Evolutionary conservation across 2,797 vertebrate genomes (phyloP).

Genomic region (Fistularia commersonii): DNA sequence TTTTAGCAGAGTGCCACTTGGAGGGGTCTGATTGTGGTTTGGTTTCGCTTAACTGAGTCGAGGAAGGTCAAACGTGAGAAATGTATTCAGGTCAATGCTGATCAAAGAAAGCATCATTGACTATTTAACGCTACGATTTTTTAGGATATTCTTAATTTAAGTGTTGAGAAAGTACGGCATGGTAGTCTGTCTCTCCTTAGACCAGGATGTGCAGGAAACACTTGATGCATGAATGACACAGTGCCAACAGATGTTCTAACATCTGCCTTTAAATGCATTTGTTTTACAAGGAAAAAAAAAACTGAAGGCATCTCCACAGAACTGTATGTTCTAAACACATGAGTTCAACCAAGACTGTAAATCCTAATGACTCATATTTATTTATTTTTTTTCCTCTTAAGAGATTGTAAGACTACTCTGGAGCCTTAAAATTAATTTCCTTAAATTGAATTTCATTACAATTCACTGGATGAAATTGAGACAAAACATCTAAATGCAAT

Average conservation of each 20-base stretch:
- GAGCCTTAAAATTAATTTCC: too few relatives aligned
- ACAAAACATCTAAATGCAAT: too few relatives aligned
- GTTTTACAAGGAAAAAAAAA: background rate
- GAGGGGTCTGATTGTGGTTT: conserved; percentile 16
- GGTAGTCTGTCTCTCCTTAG: conserved; percentile 22
- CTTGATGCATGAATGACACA: conserved; percentile 27
- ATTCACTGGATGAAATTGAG: too few relatives aligned
- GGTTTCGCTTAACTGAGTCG: conserved; percentile 7
- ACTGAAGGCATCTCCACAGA: conserved; percentile 5
- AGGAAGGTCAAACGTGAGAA: background rate
- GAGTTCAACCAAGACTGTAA: background rate
- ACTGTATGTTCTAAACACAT: conserved; percentile 10
- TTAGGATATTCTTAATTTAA: conserved; percentile 17
- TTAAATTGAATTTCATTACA: too few relatives aligned
- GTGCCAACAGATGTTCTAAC: conserved; percentile 42
- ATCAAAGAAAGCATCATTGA: conserved; percentile 3
- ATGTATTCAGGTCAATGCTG: conserved; percentile 4
- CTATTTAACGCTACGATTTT: conserved; percentile 21
- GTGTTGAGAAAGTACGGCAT: conserved; percentile 8
- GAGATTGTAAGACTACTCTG: too few relatives aligned
- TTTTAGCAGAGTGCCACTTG: background rate
- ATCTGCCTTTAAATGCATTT: conserved; percentile 34
- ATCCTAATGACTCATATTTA: too few relatives aligned
- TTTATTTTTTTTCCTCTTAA: too few relatives aligned
- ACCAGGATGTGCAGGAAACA: conserved; percentile 20